Evolutionary conservation across 2,113 vertebrate species (phyloP).

Genomic region (Trematocara marginatum): DNA sequence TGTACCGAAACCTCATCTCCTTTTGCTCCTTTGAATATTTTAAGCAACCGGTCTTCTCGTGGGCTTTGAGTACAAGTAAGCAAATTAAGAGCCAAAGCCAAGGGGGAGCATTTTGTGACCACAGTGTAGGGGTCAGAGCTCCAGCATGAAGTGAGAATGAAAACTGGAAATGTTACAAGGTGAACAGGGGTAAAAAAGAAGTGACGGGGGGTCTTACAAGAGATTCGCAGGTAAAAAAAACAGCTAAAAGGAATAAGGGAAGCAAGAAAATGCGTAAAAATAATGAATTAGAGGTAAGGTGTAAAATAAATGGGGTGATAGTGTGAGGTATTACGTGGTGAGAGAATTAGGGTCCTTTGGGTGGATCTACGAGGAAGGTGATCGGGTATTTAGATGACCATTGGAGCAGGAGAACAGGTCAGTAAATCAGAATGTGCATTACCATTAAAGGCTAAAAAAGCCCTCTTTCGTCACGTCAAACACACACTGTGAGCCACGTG

Average conservation of each 20-base stretch:
- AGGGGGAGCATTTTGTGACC: constrained; percentile 2
- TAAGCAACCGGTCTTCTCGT: constrained; percentile 13
- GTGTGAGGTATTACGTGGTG: not conserved
- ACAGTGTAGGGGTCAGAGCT: not conserved
- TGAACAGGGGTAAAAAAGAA: constrained; percentile 21
- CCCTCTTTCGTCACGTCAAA: constrained; percentile 39
- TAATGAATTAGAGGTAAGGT: not conserved
- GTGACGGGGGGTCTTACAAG: not conserved
- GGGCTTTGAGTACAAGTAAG: not conserved
- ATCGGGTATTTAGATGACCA: constrained; percentile 7
- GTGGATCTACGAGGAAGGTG: not conserved
- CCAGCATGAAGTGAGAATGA: not conserved
- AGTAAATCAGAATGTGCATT: constrained; percentile 28
- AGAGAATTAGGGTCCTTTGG: not conserved
- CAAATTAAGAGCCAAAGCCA: not conserved
- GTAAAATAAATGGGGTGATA: not conserved
- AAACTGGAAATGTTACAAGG: not conserved
- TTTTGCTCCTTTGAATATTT: constrained; percentile 21
- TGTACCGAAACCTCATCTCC: not conserved
- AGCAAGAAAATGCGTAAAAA: not conserved
- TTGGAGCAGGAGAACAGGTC: constrained; percentile 28
- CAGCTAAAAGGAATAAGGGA: not conserved
- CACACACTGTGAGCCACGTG: not conserved
- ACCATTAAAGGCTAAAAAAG: constrained; percentile 41
- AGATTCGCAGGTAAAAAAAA: not conserved